Conservation (phyloP, 1,140 invertebrate species). For the Triops longicaudatus region DNA sequence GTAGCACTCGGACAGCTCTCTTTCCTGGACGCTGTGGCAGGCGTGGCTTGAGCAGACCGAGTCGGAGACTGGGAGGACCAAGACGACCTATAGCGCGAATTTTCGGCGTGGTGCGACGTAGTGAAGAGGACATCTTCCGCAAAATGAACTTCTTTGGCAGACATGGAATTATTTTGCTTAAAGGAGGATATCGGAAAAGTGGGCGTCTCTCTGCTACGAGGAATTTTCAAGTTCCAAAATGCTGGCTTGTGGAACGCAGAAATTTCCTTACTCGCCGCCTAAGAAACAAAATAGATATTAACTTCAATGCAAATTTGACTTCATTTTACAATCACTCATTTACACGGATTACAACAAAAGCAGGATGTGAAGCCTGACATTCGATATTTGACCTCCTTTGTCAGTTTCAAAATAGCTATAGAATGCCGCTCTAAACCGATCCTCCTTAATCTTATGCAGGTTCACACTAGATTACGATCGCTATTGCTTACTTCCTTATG, state of each 20-base stretch:
- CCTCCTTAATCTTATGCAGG: too few species aligned
- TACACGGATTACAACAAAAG: too few species aligned
- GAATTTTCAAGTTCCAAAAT: background rate
- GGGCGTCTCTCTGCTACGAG: background rate
- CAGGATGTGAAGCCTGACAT: too few species aligned
- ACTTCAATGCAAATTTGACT: background rate
- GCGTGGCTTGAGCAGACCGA: conserved; percentile 17
- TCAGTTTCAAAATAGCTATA: too few species aligned
- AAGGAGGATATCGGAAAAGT: background rate
- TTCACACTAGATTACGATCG: too few species aligned
- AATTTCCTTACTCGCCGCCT: background rate
- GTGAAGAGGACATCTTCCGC: conserved; percentile 1
- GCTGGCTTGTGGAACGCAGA: background rate
- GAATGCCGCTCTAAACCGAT: too few species aligned
- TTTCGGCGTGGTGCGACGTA: background rate
- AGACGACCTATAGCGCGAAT: background rate
- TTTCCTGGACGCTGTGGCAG: conserved; percentile 11
- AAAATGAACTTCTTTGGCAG: background rate
- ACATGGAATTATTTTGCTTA: background rate
- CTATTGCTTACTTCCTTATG: too few species aligned
- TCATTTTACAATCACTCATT: too few species aligned
- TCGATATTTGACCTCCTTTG: too few species aligned
- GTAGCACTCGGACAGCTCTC: background rate
- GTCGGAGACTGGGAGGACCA: background rate
- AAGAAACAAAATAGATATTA: background rate